Base-by-base conservation (phyloP, 2,113 vertebrate genomes). In the Coreoperca whiteheadi region DNA sequence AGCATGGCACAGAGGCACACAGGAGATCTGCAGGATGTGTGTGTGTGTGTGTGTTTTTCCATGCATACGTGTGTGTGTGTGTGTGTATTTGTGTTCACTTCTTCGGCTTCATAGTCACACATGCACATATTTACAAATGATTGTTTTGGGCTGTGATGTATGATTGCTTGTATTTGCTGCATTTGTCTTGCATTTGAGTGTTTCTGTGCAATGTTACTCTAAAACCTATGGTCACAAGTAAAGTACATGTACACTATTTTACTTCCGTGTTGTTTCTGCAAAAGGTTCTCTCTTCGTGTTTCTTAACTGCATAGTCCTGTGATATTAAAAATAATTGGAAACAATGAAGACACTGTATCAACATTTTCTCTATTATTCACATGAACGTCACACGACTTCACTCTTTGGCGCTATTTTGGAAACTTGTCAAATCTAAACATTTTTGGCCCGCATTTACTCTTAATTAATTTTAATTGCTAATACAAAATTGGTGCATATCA, bases 1-100 rank as follows among this genome's bases (percentile, higher is more conserved):
- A 88, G 83, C 87, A 85, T 87, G 89, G 78, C 89, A 61, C 83
- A 89, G 76, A 88, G 79, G 4, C 86, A 87, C 92, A 93, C 91
- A 87, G 89, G 90, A 93, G 85, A 89, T 79, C 61, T 79, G 85
- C 71, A 90, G 91, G 82, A 92, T 88, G 78, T 64, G 53, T 89
- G 72, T 85, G 80, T 82, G 51, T 66, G 53, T 50, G 11, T 32
- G 41, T 65, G 37, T 37, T 30, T 74, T 1, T 68, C 37, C 41
- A 18, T 82, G 63, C 75, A n/a, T 57, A 9, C 30, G 39, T 41
- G 32, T 60, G 34, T 53, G 48, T n/a, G 57, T 79, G 77, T 64
- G 57, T 18, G 11, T 66, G 61, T 12, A 16, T 23, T 6, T 69
- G 66, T 39, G n/a, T n/a, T n/a, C n/a, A n/a, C n/a, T n/a, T n/a